Percentiles rank a stretch among this genome's conserved stretches.
phyloP scores from a whole-genome alignment of 2,797 vertebrate species.

The Podarcis siculus region DNA sequence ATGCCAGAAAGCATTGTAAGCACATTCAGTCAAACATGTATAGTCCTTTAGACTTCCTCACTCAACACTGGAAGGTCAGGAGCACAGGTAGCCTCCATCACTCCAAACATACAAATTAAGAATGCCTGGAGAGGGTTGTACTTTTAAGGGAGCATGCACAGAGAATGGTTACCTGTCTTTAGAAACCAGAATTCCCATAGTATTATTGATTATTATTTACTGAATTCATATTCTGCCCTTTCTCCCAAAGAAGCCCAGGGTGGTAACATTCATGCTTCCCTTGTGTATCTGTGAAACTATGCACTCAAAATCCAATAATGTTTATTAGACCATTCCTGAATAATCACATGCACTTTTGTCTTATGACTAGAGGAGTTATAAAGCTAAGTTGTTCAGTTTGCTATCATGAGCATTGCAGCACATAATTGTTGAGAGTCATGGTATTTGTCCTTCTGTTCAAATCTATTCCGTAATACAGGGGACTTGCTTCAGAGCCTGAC shows the following conservation, averaged over 20 bases:
- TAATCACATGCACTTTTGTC: constrained; percentile 7
- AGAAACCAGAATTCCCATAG: not conserved
- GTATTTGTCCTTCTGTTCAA: constrained; percentile 7
- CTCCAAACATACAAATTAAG: no score
- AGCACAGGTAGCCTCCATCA: no score
- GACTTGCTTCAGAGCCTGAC: constrained; percentile 11
- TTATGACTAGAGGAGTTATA: constrained; percentile 24
- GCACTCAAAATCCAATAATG: not conserved
- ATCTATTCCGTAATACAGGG: not conserved
- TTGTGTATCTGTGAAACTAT: not conserved
- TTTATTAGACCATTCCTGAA: not conserved
- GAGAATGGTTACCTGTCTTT: not conserved
- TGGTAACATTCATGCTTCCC: not conserved
- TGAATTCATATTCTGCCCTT: no score
- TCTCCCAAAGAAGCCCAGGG: no score
- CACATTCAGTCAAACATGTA: no score
- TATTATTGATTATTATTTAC: not conserved
- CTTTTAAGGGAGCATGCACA: not conserved
- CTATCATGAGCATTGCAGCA: constrained; percentile 19
- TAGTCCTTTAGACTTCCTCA: no score
- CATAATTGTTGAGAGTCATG: constrained; percentile 38
- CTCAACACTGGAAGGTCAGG: no score
- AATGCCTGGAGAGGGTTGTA: no score
- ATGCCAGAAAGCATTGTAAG: no score
- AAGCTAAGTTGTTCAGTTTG: constrained; percentile 43